Conservation (phyloP, 2,888 invertebrate species). For the Drosophila diplacantha region DNA sequence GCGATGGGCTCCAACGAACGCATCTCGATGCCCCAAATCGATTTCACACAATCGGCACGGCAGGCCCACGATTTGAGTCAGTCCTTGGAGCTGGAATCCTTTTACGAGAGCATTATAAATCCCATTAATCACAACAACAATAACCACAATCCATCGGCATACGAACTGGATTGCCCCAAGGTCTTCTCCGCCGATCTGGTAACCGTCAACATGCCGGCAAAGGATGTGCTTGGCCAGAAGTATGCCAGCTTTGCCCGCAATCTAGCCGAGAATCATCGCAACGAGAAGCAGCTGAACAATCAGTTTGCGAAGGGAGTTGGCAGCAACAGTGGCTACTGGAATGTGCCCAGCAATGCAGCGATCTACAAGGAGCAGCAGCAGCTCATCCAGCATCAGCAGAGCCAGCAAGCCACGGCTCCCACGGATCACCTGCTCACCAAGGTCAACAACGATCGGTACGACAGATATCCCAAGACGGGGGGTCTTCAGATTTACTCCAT, state of each 20-base stretch:
- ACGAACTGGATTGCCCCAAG: constrained; percentile 81
- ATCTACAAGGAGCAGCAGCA: constrained; percentile 62
- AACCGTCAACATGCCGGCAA: constrained; percentile 89
- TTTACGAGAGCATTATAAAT: constrained; percentile 74
- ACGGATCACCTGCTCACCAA: constrained; percentile 71
- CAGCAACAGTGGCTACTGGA: constrained; percentile 68
- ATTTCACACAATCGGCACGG: constrained; percentile 78
- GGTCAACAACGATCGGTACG: constrained; percentile 75
- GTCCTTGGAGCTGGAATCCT: constrained; percentile 67
- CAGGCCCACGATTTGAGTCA: constrained; percentile 40
- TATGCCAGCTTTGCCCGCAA: constrained; percentile 82
- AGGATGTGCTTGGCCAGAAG: constrained; percentile 86
- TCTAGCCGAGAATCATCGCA: constrained; percentile 79
- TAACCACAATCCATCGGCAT: constrained; percentile 5
- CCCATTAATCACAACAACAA: constrained; percentile 25
- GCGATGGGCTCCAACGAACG: constrained; percentile 83
- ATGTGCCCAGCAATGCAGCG: constrained; percentile 70
- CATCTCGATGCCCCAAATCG: constrained; percentile 88
- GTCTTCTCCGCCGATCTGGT: constrained; percentile 88
- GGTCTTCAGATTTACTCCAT: constrained; percentile 76
- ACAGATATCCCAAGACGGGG: constrained; percentile 77
- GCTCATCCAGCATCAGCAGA: constrained; percentile 30
- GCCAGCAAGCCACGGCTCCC: constrained; percentile 16
- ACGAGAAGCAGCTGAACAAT: constrained; percentile 75
- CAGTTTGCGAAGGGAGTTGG: constrained; percentile 60